A percentile compares a stretch with the other conserved stretches of the same genome.
phyloP scores from a whole-genome alignment of 2,797 vertebrate genomes.

The Jordanella pulchra region DNA sequence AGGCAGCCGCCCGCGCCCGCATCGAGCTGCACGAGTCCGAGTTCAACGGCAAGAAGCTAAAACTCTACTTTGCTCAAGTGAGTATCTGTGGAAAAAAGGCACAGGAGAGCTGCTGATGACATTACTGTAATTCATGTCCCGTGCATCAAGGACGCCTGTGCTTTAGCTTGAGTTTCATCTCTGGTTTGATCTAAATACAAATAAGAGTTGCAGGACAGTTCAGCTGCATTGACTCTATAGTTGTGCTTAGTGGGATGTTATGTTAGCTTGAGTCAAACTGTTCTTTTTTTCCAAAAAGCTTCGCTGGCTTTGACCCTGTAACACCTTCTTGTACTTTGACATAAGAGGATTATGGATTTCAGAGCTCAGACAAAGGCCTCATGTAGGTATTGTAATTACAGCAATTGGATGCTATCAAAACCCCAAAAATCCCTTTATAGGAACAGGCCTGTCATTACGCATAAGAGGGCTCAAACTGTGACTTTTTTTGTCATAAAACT shows the following conservation, averaged over 20 bases:
- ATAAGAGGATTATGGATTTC: constrained; percentile 57
- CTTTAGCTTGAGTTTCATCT: not conserved
- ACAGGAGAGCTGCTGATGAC: constrained; percentile 6
- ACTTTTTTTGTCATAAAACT: constrained; percentile 7
- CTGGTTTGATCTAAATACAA: not conserved
- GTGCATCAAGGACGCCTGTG: no score
- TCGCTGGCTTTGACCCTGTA: constrained; percentile 24
- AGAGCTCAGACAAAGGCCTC: constrained; percentile 32
- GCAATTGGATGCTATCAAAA: constrained; percentile 53
- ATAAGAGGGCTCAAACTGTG: constrained; percentile 12
- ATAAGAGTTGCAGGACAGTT: not conserved
- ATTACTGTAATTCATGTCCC: not conserved
- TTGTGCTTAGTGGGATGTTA: constrained; percentile 8
- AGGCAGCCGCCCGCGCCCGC: constrained; percentile 91
- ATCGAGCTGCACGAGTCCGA: constrained; percentile 94
- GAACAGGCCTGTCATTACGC: constrained; percentile 23
- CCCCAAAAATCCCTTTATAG: constrained; percentile 17
- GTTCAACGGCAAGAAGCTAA: constrained; percentile 92
- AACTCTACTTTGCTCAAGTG: constrained; percentile 97
- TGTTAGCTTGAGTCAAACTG: constrained; percentile 14
- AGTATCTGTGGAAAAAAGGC: constrained; percentile 41
- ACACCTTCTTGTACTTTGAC: constrained; percentile 40
- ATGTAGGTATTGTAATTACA: constrained; percentile 51
- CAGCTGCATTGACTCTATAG: not conserved
- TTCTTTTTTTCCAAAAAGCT: constrained; percentile 18